Conservation (phyloP, 2,888 invertebrate species). For the Gari tellinella region DNA sequence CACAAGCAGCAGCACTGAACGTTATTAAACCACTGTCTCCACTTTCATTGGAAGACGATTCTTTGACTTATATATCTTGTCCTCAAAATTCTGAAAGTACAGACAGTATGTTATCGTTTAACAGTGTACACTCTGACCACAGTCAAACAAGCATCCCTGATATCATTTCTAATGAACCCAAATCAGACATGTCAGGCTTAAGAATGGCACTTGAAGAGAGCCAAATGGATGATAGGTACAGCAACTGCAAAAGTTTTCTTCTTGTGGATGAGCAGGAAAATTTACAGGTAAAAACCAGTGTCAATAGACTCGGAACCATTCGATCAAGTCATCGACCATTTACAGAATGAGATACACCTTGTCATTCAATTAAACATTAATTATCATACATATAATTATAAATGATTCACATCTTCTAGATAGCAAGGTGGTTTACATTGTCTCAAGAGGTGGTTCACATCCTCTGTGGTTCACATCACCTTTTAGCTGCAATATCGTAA, state of each 20-base stretch:
- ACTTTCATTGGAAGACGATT: constrained; percentile 67
- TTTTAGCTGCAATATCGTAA: too few relatives aligned
- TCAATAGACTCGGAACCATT: too few relatives aligned
- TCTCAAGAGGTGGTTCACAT: too few relatives aligned
- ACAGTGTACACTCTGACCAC: constrained; percentile 69
- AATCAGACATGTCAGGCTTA: constrained; percentile 54
- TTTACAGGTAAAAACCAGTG: constrained; percentile 78
- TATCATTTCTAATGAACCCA: constrained; percentile 55
- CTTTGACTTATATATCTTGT: constrained; percentile 78
- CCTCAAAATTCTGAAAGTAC: constrained; percentile 66
- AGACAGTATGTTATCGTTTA: constrained; percentile 65
- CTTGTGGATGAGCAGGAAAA: constrained; percentile 82
- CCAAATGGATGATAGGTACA: constrained; percentile 61
- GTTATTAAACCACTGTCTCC: constrained; percentile 76
- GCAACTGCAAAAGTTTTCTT: constrained; percentile 77
- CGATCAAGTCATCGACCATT: too few relatives aligned
- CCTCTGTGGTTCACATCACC: too few relatives aligned
- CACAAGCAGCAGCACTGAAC: constrained; percentile 44
- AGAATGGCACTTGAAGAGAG: constrained; percentile 63
- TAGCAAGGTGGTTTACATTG: too few relatives aligned
- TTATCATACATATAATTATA: too few relatives aligned
- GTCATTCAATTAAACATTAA: too few relatives aligned
- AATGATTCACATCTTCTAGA: too few relatives aligned
- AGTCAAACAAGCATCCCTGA: constrained; percentile 75
- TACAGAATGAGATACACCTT: too few relatives aligned